Percentiles rank a stretch among this genome's conserved stretches.
phyloP scores from a whole-genome alignment of 1,140 invertebrate species.

The Drosophila guanche region DNA sequence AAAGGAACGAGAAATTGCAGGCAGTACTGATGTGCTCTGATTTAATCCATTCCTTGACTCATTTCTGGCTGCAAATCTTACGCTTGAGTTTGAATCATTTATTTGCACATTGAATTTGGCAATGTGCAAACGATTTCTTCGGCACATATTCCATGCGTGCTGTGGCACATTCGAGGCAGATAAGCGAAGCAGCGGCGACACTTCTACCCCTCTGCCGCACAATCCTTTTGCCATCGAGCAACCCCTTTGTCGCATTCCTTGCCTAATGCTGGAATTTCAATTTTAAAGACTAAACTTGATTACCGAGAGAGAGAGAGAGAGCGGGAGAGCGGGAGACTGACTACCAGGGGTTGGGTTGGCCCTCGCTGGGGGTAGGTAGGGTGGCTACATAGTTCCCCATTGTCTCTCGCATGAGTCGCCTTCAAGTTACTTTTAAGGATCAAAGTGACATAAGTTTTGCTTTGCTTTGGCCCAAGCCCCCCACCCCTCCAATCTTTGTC shows the following conservation, averaged over 20 bases:
- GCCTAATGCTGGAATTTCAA: constrained; percentile 78
- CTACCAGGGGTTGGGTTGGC: constrained; percentile 4
- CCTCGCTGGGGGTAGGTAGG: constrained; percentile 16
- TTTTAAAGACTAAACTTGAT: constrained; percentile 81
- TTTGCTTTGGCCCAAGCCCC: constrained; percentile 4
- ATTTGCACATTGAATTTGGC: constrained; percentile 32
- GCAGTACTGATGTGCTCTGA: too few species aligned
- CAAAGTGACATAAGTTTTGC: constrained; percentile 75
- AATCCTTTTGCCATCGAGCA: constrained; percentile 24
- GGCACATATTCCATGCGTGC: constrained; percentile 26
- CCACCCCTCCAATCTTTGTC: not conserved
- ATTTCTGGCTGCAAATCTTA: too few species aligned
- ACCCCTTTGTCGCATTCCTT: constrained; percentile 59
- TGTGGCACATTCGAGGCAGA: constrained; percentile 55
- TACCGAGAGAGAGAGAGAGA: constrained; percentile 29
- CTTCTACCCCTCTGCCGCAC: not conserved
- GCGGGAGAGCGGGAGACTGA: constrained; percentile 56
- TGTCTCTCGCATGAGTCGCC: constrained; percentile 69
- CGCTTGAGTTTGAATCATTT: constrained; percentile 26
- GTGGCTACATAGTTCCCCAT: constrained; percentile 36
- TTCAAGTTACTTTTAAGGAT: constrained; percentile 70
- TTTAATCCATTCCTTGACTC: too few species aligned
- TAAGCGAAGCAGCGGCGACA: constrained; percentile 29
- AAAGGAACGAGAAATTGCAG: not conserved
- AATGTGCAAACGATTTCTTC: too few species aligned